A percentile compares a stretch with the other conserved stretches of the same genome.
phyloP scores from a whole-genome alignment of 2,888 invertebrate genomes.

The Archaeoteleia sp. region DNA sequence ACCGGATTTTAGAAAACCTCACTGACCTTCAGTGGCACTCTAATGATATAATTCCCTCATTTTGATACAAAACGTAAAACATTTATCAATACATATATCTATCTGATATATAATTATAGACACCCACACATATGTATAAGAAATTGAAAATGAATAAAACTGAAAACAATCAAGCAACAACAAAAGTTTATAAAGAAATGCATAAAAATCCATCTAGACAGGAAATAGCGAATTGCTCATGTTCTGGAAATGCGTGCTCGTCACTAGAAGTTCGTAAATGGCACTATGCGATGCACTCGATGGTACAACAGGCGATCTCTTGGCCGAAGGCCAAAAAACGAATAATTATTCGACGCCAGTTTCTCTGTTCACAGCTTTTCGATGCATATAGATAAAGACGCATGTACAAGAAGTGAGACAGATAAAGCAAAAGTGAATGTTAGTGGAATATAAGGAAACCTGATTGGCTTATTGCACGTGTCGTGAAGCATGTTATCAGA shows the following conservation, averaged over 20 bases:
- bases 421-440: conserved; percentile 28
- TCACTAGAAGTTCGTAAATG: conserved; percentile 27
- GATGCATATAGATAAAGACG: conserved; percentile 5
- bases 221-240: no score
- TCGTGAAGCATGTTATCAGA: conserved; percentile 31
- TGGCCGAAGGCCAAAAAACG: conserved; percentile 56
- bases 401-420: conserved; percentile 6
- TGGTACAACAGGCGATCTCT: conserved; percentile 53
- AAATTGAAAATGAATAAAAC: no score
- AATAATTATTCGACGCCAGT: conserved; percentile 53
- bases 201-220: no score
- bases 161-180: no score
- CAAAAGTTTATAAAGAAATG: no score
- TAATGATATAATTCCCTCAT: no score
- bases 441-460: conserved; percentile 25
- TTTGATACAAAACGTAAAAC: no score
- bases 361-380: conserved; percentile 31
- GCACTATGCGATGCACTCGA: conserved; percentile 28
- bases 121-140: no score
- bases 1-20: no score
- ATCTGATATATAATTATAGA: no score
- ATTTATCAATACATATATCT: no score
- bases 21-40: no score
- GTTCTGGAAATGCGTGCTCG: conserved; percentile 3
- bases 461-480: conserved; percentile 45